Base-by-base conservation (phyloP, 1,140 invertebrate species). In the Pogonus chalceus region DNA sequence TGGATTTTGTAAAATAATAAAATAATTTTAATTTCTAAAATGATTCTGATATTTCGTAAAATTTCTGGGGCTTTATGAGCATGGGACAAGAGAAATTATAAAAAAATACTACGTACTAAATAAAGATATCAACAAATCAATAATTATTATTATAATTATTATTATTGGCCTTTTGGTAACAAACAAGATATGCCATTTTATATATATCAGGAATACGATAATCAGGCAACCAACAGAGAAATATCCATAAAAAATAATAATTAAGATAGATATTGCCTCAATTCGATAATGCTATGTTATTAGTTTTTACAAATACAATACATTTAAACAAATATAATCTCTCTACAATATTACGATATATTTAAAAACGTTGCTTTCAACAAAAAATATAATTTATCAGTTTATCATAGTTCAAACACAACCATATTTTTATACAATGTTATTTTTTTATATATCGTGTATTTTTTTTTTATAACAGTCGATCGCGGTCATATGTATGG, bases 261-360 rank as follows among this genome's bases (percentile, higher is more conserved):
- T 43, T 43, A 43, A 43, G 37, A 43, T 43, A 43, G 37, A 43
- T 43, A 43, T 43, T 43, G 37, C 37, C 37, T 43, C 37, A 18
- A 43, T 43, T 43, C 18, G 18, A 12, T 43, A 43, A 43, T 43
- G 37, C 37, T 43, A 43, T 43, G 37, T 43, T 43, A 43, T 43
- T 43, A 43, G 37, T 43, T 43, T n/a, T 10, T 43, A 43, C 37
- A 43, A 43, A 43, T 43, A 43, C 37, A 43, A 43, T 18, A 43
- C 37, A 16, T 10, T 12, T 43, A 43, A 43, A 43, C 37, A 43
- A 43, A 43, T 43, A 43, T 43, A 43, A 43, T 43, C 37, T 43
- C 37, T 43, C 37, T 43, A 43, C 37, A 43, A 10, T n/a, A n/a
- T 43, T 43, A 43, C 18, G 37, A 43, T 43, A 9, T 43, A 12